A percentile compares a stretch with the other conserved stretches of the same genome.
phyloP scores from a whole-genome alignment of 2,113 vertebrate genomes.

The Chaetodon auriga region DNA sequence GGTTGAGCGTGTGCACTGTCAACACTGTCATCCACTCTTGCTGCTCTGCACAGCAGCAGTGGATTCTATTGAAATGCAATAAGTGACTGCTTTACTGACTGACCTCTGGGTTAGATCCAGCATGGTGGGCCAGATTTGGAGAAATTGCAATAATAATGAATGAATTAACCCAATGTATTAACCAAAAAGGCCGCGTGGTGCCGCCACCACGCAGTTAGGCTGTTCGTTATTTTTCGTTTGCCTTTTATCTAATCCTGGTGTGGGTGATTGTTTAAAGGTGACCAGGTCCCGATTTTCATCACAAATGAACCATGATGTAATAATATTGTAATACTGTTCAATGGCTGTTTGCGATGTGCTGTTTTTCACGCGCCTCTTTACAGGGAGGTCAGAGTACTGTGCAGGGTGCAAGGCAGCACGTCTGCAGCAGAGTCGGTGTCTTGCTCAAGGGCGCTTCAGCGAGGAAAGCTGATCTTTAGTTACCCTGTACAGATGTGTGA shows the following conservation, averaged over 20 bases:
- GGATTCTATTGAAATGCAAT: conserved; percentile 66
- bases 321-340: conserved; percentile 12
- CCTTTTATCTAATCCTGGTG: conserved; percentile 43
- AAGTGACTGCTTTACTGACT: conserved; percentile 66
- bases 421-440: conserved; percentile 16
- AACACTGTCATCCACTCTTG: conserved; percentile 39
- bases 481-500: too few species aligned
- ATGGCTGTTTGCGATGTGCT: conserved; percentile 5
- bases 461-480: not conserved
- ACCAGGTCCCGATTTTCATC: conserved; percentile 28
- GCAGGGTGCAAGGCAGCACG: conserved; percentile 33
- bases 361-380: conserved; percentile 1
- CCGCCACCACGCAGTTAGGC: not conserved
- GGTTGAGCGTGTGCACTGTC: conserved; percentile 48
- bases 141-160: conserved; percentile 62
- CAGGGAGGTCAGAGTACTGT: conserved; percentile 40
- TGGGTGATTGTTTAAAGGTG: conserved; percentile 19
- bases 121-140: conserved; percentile 34
- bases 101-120: conserved; percentile 25
- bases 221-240: conserved; percentile 27
- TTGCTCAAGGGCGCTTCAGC: conserved; percentile 30
- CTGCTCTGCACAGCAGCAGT: conserved; percentile 44
- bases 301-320: conserved; percentile 25
- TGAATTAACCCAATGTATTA: conserved; percentile 38
- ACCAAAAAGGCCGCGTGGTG: conserved; percentile 48